phyloP scores from a whole-genome alignment of 2,113 vertebrate species.

The Platycercus adscitus region DNA sequence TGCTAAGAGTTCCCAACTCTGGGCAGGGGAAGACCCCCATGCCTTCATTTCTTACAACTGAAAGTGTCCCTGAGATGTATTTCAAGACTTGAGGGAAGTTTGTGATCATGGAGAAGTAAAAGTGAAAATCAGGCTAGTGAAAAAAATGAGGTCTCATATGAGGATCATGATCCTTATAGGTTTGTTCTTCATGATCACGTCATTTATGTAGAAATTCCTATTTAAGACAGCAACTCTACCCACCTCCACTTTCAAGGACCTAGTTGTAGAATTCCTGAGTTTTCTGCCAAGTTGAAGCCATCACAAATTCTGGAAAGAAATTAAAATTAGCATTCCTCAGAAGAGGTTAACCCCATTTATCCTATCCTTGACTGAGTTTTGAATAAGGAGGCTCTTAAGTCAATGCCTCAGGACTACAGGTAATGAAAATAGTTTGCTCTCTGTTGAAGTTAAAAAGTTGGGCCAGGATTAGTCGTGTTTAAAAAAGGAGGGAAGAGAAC shows the following conservation, averaged over 20 bases:
- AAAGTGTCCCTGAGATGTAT: not conserved
- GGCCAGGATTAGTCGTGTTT: not conserved
- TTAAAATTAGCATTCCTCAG: not conserved
- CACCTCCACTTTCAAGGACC: slow-evolving; percentile 76
- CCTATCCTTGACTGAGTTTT: not conserved
- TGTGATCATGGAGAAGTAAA: not conserved
- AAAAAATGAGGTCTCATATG: not conserved
- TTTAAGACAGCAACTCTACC: not conserved
- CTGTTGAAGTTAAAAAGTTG: not conserved
- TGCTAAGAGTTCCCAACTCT: not conserved
- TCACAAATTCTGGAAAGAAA: not conserved
- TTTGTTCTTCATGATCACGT: not conserved
- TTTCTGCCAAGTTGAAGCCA: slow-evolving; percentile 71
- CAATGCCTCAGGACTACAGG: not conserved
- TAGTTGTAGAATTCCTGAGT: slow-evolving; percentile 58
- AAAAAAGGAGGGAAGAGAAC: not conserved
- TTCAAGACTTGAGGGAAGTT: not conserved
- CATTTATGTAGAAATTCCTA: not conserved
- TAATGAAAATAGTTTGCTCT: not conserved
- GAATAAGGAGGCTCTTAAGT: not conserved
- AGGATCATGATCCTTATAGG: not conserved
- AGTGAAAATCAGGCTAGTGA: not conserved
- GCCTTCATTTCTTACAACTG: not conserved
- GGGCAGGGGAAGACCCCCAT: not conserved
- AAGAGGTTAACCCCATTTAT: not conserved